A percentile compares a stretch with the other conserved stretches of the same genome.
Conservation (phyloP, 2,797 vertebrate species). For the Rhinichthys osculus region DNA sequence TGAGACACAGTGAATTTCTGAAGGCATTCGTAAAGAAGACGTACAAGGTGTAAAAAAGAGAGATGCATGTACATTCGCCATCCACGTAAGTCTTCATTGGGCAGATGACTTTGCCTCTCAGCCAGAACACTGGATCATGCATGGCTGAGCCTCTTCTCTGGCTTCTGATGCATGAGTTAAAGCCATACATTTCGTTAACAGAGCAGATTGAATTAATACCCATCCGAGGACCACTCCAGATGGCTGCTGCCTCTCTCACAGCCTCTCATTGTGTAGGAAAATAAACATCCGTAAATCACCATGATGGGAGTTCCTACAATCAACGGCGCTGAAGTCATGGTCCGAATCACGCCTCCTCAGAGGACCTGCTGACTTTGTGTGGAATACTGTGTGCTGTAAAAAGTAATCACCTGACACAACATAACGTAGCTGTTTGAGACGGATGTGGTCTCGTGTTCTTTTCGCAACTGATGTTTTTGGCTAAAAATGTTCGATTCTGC, state of each 20-base stretch:
- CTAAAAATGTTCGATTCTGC: slow-evolving; percentile 25
- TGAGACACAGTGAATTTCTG: neutral
- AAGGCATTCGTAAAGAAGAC: slow-evolving; percentile 8
- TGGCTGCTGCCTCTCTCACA: slow-evolving; percentile 52
- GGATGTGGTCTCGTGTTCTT: slow-evolving; percentile 32
- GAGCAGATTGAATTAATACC: slow-evolving; percentile 54
- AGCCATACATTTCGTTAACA: slow-evolving; percentile 47
- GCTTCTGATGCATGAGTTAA: slow-evolving; percentile 42
- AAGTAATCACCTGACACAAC: slow-evolving; percentile 46
- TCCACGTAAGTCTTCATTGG: neutral
- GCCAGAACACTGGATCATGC: slow-evolving; percentile 38
- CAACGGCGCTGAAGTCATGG: slow-evolving; percentile 43
- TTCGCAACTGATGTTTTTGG: slow-evolving; percentile 30
- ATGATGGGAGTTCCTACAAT: slow-evolving; percentile 48
- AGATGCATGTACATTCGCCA: neutral
- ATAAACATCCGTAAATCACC: slow-evolving; percentile 63
- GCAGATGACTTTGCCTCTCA: slow-evolving; percentile 19
- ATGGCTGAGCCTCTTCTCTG: slow-evolving; percentile 39
- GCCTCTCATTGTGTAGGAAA: slow-evolving; percentile 54
- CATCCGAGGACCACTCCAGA: slow-evolving; percentile 46
- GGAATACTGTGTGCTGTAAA: slow-evolving; percentile 25
- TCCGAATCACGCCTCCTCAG: slow-evolving; percentile 45
- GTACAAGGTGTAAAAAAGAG: neutral
- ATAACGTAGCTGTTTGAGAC: slow-evolving; percentile 45
- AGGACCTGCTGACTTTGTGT: slow-evolving; percentile 45